Percentiles rank a stretch among this genome's conserved stretches.
Evolutionary conservation across 1,140 invertebrate species (phyloP).

Genomic region (Scaptomyza montana): DNA sequence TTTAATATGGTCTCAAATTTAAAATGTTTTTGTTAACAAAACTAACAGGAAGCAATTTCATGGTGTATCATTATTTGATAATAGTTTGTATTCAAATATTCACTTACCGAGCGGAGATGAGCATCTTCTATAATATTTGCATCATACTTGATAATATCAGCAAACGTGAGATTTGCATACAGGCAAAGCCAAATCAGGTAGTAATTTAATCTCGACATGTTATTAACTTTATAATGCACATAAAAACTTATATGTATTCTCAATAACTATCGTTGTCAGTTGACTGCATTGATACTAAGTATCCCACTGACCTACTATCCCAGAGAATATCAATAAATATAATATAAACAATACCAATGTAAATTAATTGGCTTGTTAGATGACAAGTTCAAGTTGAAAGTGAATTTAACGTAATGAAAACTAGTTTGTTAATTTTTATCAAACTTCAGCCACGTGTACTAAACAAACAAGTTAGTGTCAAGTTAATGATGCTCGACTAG

Average conservation of each 20-base stretch:
- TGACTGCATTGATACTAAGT: not conserved
- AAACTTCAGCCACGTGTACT: constrained; percentile 1
- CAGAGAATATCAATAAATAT: not conserved
- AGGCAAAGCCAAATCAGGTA: constrained; percentile 25
- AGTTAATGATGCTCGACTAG: not conserved
- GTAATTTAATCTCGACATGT: constrained; percentile 15
- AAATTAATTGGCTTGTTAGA: constrained; percentile 33
- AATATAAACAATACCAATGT: not conserved
- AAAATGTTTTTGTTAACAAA: no score
- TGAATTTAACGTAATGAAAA: constrained; percentile 15
- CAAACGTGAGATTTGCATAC: constrained; percentile 7
- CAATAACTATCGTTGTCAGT: not conserved
- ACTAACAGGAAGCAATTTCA: not conserved
- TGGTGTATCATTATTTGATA: not conserved
- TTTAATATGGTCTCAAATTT: no score
- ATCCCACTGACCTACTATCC: constrained; percentile 11
- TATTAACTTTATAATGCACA: not conserved
- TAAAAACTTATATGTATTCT: no score
- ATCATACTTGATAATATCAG: constrained; percentile 20
- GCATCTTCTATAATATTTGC: constrained; percentile 31
- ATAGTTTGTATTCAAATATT: not conserved
- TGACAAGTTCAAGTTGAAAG: constrained; percentile 30
- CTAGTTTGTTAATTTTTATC: constrained; percentile 18
- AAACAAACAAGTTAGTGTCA: not conserved
- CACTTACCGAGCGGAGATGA: constrained; percentile 25